These are phyloP conservation scores for Diceros bicornis DNA, from an alignment of 2,797 vertebrate genomes.

Conservation along the genomic window DNA sequence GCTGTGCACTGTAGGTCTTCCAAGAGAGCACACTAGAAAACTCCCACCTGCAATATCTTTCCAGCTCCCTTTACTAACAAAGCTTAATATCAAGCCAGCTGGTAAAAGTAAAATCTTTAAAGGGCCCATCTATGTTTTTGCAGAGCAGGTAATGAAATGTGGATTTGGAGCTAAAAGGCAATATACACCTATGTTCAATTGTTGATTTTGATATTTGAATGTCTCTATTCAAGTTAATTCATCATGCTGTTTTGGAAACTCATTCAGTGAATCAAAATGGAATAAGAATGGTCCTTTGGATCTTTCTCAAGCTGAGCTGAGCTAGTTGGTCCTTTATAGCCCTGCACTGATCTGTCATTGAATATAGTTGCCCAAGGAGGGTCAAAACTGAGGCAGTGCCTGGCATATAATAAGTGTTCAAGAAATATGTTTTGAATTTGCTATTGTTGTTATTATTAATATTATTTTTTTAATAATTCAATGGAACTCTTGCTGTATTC, in stretches of 20 bases:
- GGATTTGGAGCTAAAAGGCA: background rate
- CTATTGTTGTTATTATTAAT: background rate
- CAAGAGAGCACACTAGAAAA: background rate
- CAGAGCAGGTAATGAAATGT: background rate
- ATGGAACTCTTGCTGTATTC: background rate
- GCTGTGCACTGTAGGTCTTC: background rate
- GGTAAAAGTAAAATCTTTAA: background rate
- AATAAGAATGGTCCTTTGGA: background rate
- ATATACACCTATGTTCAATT: background rate
- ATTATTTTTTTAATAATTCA: background rate
- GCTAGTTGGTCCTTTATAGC: background rate
- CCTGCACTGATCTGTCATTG: background rate
- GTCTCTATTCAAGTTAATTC: background rate
- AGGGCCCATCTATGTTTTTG: background rate
- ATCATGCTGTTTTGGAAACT: background rate
- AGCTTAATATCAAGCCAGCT: background rate
- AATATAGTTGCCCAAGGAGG: background rate
- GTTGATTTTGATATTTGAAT: background rate
- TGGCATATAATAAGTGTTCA: background rate
- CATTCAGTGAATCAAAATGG: background rate
- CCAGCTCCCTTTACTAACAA: background rate
- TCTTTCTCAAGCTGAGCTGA: background rate
- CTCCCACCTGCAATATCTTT: background rate
- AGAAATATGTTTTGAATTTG: background rate
- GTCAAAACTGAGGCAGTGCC: background rate